Conservation (phyloP, 2,113 vertebrate genomes). For the Emydura subglobosa region DNA sequence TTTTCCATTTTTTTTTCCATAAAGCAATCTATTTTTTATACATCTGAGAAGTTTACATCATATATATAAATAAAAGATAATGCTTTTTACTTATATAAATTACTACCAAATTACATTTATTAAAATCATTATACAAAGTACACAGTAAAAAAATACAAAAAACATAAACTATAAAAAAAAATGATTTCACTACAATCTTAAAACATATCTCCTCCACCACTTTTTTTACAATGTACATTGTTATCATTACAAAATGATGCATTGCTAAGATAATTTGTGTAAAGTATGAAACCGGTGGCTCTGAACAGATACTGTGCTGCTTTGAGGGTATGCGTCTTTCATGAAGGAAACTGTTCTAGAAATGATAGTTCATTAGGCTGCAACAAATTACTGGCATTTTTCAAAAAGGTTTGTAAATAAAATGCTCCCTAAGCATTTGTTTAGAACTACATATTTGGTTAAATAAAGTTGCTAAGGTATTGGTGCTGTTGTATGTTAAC, state of each 20-base stretch:
- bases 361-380: not conserved
- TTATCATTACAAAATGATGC: not conserved
- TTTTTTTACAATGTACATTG: not conserved
- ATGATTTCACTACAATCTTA: not conserved
- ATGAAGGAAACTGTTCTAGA: not conserved
- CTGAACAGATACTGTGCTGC: not conserved
- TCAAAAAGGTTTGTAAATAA: not conserved
- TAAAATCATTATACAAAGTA: not conserved
- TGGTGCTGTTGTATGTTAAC: not conserved
- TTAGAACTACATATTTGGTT: conserved; percentile 4
- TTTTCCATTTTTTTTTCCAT: not conserved
- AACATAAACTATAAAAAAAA: not conserved
- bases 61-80: not conserved
- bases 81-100: not conserved
- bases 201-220: not conserved
- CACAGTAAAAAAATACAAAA: not conserved
- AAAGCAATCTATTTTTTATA: not conserved
- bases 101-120: not conserved
- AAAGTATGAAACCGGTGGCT: not conserved
- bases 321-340: not conserved
- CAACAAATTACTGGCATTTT: not conserved
- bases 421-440: not conserved
- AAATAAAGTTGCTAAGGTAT: not conserved
- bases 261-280: not conserved
- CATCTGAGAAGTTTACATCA: not conserved